phyloP scores from a whole-genome alignment of 2,113 vertebrate genomes.

The Dipodomys stephensi region DNA sequence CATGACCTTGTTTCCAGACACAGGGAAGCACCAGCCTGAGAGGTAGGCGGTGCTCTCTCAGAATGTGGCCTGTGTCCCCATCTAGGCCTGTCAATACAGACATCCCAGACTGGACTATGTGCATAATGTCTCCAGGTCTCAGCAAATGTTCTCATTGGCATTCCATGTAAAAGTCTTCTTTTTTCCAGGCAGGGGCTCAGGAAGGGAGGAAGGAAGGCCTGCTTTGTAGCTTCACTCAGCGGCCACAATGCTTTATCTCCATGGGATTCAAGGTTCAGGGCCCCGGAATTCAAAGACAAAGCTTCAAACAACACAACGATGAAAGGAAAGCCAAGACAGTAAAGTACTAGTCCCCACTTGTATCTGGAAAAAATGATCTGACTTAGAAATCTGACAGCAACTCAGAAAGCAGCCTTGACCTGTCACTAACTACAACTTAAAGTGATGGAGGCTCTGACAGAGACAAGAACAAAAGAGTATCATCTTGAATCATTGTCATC shows the following conservation, averaged over 20 bases:
- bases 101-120: too few species aligned
- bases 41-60: fast-evolving
- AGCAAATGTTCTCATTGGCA: not conserved
- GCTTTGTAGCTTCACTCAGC: not conserved
- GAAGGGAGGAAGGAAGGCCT: not conserved
- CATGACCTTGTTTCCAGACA: too few species aligned
- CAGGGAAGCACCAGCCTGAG: not conserved
- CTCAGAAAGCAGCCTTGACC: not conserved
- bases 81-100: not conserved
- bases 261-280: not conserved
- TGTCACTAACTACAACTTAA: not conserved
- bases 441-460: fast-evolving
- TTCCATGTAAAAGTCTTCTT: not conserved
- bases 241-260: not conserved
- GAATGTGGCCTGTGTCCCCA: not conserved
- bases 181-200: not conserved
- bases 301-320: not conserved
- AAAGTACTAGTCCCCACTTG: not conserved
- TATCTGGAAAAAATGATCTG: not conserved
- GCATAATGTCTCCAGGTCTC: not conserved
- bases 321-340: not conserved
- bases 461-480: not conserved
- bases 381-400: not conserved
- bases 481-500: fast-evolving
- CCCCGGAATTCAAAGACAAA: not conserved